Base-by-base conservation (phyloP, 2,113 vertebrate species). In the Castor canadensis region DNA sequence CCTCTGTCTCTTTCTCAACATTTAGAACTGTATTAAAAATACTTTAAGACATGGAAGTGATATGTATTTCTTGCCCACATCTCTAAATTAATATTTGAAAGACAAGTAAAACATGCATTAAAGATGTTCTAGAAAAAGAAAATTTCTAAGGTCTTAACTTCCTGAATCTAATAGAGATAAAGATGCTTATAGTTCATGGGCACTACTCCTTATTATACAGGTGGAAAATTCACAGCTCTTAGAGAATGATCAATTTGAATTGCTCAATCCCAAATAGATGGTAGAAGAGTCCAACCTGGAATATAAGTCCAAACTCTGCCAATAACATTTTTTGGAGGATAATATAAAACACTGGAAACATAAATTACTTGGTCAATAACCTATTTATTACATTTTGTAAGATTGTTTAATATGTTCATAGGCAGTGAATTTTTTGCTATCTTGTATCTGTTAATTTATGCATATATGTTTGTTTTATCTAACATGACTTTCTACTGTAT, bases 31-130 rank as follows among this genome's bases (percentile, higher is more conserved):
- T 35, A 83, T 47, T 26, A 3, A 24, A 85, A 87, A 52, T 26
- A 49, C 43, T n/a, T n/a, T 45, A 87, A 96, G 4, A 20, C 28
- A 62, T 49, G 20, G 12, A 64, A 15, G 5, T 62, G 40, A 45
- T 30, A 43, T 32, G 58, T 66, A 9, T 84, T 82, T 87, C 60
- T 58, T 47, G 73, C 22, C 10, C 10, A 82, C 26, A n/a, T 62
- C 49, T 92, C 16, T 58, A 52, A 17, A 40, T 76, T 77, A n/a
- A 80, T n/a, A 71, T 60, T 92, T 92, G 35, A 89, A 94, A 87
- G 8, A 40, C 20, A 79, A 56, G 26, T 1, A 82, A 79, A 19
- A 0, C 87, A 15, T 49, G 15, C 32, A 17, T 38, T 88, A n/a
- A 85, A 91, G 26, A 71, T 64, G 30, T 32, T 67, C 26, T 54